These are phyloP conservation scores for Stenchaetothrips biformis DNA, from an alignment of 2,888 invertebrate genomes.

Conservation along the genomic window DNA sequence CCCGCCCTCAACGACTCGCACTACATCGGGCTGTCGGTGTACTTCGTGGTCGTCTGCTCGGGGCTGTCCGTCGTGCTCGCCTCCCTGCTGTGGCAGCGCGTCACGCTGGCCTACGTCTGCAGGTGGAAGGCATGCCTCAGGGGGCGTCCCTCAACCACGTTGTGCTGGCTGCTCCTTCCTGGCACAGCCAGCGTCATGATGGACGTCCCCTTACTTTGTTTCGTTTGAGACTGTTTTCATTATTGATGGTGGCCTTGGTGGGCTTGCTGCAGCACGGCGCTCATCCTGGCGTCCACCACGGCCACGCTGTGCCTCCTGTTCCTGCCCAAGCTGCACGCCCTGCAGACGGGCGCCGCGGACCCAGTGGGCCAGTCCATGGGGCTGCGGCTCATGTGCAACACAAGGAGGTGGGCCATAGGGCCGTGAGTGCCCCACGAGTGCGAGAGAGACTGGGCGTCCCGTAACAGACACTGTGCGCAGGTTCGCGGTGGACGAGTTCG, in stretches of 20 bases:
- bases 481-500: constrained; percentile 74
- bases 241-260: not conserved
- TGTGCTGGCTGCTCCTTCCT: too few relatives aligned
- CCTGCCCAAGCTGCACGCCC: constrained; percentile 75
- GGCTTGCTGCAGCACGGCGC: constrained; percentile 56
- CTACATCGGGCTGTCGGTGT: constrained; percentile 89
- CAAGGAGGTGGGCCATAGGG: constrained; percentile 51
- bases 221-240: not conserved
- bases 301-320: constrained; percentile 80
- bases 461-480: constrained; percentile 42
- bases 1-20: constrained; percentile 89
- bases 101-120: constrained; percentile 73
- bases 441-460: not conserved
- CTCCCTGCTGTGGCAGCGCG: constrained; percentile 78
- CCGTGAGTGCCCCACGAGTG: not conserved
- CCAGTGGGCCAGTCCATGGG: constrained; percentile 86
- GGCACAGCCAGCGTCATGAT: too few relatives aligned
- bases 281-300: constrained; percentile 81
- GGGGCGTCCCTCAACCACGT: too few relatives aligned
- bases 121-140: constrained; percentile 1
- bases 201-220: too few relatives aligned
- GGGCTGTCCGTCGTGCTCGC: constrained; percentile 82
- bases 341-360: constrained; percentile 60
- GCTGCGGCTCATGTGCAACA: constrained; percentile 81
- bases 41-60: constrained; percentile 84